Evolutionary conservation across 1,140 invertebrate genomes (phyloP), one percentile per base, ranked within the genome.

Genomic region (Drosophila repletoides): DNA sequence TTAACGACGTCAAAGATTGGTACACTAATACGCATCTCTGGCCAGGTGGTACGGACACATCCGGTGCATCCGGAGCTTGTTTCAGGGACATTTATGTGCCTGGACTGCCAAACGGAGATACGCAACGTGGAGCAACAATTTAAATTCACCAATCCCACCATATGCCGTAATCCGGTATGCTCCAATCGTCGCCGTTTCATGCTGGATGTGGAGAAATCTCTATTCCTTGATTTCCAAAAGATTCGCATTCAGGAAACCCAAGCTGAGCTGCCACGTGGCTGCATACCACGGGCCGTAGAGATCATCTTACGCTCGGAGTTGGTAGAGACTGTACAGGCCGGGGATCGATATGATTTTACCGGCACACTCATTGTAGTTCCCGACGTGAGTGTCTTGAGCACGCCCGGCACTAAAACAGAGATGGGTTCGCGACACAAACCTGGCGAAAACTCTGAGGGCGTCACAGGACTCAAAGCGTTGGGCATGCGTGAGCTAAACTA

Each of bases 141-240:
- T 90, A 99, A 99, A 94, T 97, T 95, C 81, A 97, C 96, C 70
- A 94, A 98, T 91, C 98, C 98, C 45, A 95, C 96, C 5, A 98
- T 99, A 72, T 99, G 98, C 89, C 92, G 95, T 0, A 99, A 99
- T 93, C 96, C 97, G 12, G 96, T 98, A 0, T 99, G 99, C 90
- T 94, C 93, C 33, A 99, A 99, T 90, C 93, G 98, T 33, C 92
- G 94, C 1, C 92, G 96, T 29, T 99, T 99, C 88, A 93, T 95
- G 90, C 90, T 99, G 45, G 96, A 99, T 89, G 94, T 97, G 5
- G 96, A 98, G 88, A 98, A 98, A 88, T 99, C 97, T 0, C 91
- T 94, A 14, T 99, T 99, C 92, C 95, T 99, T 1, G 99, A 99
- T 91, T 99, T 99, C 90, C 99, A 99, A 92, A 99, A 99, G 93